Evolutionary conservation across 2,113 vertebrate species (phyloP).

Genomic region (Nothoprocta perdicaria): DNA sequence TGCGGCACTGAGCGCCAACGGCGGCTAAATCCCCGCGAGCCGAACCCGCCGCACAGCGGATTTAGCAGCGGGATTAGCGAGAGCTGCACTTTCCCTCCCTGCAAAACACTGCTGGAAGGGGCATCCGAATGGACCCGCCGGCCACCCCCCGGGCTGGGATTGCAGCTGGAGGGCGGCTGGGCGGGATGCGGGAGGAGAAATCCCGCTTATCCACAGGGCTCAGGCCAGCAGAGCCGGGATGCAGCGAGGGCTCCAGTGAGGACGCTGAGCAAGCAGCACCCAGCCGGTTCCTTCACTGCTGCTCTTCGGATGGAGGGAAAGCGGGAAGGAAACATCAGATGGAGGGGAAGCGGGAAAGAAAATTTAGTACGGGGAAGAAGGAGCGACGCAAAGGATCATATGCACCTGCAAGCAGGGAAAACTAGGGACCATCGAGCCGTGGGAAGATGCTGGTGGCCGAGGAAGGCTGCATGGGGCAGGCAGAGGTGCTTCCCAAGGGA

Average conservation of each 20-base stretch:
- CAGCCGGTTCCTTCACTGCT: background rate
- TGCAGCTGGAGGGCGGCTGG: background rate
- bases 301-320: background rate
- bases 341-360: no score
- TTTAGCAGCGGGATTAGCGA: constrained; percentile 41
- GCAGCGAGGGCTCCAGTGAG: constrained; percentile 10
- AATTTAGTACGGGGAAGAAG: accelerated
- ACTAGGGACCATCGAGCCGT: accelerated
- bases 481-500: background rate
- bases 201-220: background rate
- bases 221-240: constrained; percentile 12
- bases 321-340: background rate
- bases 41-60: constrained; percentile 15
- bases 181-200: constrained; percentile 26
- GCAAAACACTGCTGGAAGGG: background rate
- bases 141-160: background rate
- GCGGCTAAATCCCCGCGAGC: constrained; percentile 60
- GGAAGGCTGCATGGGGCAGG: background rate
- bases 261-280: constrained; percentile 15
- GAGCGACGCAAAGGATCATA: accelerated
- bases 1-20: background rate
- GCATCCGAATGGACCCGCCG: background rate
- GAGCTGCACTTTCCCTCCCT: constrained; percentile 36
- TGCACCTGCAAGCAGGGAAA: background rate
- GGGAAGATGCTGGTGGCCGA: background rate